Evolutionary conservation across 2,797 vertebrate species (phyloP).

Genomic region (Argyrosomus regius): DNA sequence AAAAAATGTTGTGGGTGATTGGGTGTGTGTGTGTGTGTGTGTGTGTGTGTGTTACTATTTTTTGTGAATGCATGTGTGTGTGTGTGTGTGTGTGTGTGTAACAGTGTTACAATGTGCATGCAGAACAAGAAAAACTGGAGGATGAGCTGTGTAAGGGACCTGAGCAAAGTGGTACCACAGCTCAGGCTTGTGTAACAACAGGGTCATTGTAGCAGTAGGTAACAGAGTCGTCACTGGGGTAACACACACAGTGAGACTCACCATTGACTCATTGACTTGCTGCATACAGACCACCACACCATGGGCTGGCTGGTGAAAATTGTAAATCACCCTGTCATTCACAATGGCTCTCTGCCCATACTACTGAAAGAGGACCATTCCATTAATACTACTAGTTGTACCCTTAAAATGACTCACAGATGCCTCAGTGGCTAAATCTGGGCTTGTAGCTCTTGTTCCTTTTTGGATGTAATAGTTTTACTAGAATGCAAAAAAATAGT

Average conservation of each 20-base stretch:
- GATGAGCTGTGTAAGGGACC: conserved; percentile 35
- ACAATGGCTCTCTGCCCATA: conserved; percentile 37
- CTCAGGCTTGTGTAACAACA: conserved; percentile 62
- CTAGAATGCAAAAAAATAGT: conserved; percentile 26
- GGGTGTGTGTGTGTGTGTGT: neutral
- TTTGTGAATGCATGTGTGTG: conserved; percentile 24
- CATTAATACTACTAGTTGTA: conserved; percentile 34
- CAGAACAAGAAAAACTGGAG: conserved; percentile 17
- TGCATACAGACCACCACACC: conserved; percentile 63
- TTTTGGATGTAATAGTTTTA: conserved; percentile 19
- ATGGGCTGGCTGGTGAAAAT: conserved; percentile 47
- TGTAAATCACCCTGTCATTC: conserved; percentile 70
- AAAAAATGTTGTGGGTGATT: neutral
- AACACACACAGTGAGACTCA: conserved; percentile 66
- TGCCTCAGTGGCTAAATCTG: conserved; percentile 39
- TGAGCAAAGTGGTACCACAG: conserved; percentile 49
- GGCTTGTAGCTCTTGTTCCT: neutral
- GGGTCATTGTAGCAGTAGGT: conserved; percentile 69
- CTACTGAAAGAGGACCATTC: conserved; percentile 48
- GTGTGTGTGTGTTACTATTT: neutral
- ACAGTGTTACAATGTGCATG: neutral
- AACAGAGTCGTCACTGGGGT: conserved; percentile 69
- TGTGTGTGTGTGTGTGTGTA: neutral
- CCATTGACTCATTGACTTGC: conserved; percentile 67
- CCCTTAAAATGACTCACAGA: conserved; percentile 40